These are phyloP conservation scores for Epiblema foenella DNA, from an alignment of 2,888 invertebrate genomes.

Conservation along the genomic window DNA sequence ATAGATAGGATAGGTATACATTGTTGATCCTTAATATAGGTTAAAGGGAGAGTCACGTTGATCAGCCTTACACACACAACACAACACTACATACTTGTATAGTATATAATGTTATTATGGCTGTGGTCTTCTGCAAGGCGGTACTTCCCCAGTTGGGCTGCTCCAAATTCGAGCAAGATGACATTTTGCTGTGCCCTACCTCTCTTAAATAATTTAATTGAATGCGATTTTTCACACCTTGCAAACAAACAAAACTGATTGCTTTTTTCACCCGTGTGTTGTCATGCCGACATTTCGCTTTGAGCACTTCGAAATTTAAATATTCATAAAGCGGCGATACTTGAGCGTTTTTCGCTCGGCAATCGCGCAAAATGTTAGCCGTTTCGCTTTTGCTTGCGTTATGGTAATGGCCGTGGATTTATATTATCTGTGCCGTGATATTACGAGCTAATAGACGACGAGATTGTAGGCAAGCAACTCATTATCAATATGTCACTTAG, in stretches of 20 bases:
- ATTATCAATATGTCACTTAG: too few relatives aligned
- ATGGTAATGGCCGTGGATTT: constrained; percentile 31
- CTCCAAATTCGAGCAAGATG: too few relatives aligned
- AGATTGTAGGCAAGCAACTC: background rate
- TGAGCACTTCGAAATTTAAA: constrained; percentile 37
- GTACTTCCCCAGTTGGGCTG: too few relatives aligned
- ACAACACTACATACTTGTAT: too few relatives aligned
- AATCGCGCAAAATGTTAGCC: constrained; percentile 37
- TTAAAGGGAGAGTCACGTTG: too few relatives aligned
- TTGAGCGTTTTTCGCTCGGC: constrained; percentile 30
- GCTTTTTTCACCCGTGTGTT: constrained; percentile 25
- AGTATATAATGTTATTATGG: too few relatives aligned
- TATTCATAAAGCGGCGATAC: constrained; percentile 38
- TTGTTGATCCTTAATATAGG: too few relatives aligned
- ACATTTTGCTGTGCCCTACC: too few relatives aligned
- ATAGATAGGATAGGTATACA: too few relatives aligned
- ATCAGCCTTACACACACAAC: too few relatives aligned
- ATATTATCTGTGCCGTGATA: constrained; percentile 23
- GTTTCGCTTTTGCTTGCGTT: constrained; percentile 28
- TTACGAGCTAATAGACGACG: constrained; percentile 3
- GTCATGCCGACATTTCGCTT: constrained; percentile 7
- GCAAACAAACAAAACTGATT: constrained; percentile 30
- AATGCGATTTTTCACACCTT: constrained; percentile 19
- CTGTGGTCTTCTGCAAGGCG: too few relatives aligned
- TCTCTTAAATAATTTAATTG: constrained; percentile 10